Conservation (phyloP, 2,888 invertebrate species). For the Volucella zonaria region DNA sequence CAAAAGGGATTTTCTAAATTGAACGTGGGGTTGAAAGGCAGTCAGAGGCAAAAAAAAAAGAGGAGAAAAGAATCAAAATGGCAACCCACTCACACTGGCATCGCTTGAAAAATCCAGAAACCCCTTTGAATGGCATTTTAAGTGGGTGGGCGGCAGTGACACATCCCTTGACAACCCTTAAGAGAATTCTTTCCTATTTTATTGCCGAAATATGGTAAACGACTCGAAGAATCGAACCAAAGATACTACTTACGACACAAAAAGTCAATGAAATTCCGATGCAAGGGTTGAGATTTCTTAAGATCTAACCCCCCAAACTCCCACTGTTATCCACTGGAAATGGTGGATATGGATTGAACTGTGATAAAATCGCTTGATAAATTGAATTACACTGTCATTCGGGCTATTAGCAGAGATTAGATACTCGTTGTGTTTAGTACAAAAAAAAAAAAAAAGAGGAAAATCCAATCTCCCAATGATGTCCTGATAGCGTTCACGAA, state of each 20-base stretch:
- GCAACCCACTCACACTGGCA: constrained; percentile 23
- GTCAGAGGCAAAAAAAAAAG: not conserved
- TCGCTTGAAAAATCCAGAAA: constrained; percentile 1
- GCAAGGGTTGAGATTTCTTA: constrained; percentile 63
- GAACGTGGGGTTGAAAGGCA: constrained; percentile 24
- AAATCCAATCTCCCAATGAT: constrained; percentile 15
- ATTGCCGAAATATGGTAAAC: constrained; percentile 71
- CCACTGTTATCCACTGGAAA: constrained; percentile 2
- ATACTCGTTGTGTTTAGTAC: constrained; percentile 46
- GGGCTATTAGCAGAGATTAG: constrained; percentile 69
- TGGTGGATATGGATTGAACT: not conserved
- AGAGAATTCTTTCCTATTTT: constrained; percentile 56
- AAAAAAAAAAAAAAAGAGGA: constrained; percentile 5
- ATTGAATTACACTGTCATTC: constrained; percentile 61
- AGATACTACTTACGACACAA: not conserved
- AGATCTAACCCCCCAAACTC: constrained; percentile 11
- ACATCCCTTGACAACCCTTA: constrained; percentile 58
- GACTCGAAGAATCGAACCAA: constrained; percentile 32
- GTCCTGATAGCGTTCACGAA: constrained; percentile 13
- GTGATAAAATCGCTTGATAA: constrained; percentile 48
- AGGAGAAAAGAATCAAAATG: constrained; percentile 16
- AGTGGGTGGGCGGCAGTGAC: constrained; percentile 67
- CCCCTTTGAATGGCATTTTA: constrained; percentile 61
- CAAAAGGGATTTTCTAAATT: constrained; percentile 51
- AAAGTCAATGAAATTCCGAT: constrained; percentile 51